Base-by-base conservation (phyloP, 2,113 vertebrate species). In the Alces alces region DNA sequence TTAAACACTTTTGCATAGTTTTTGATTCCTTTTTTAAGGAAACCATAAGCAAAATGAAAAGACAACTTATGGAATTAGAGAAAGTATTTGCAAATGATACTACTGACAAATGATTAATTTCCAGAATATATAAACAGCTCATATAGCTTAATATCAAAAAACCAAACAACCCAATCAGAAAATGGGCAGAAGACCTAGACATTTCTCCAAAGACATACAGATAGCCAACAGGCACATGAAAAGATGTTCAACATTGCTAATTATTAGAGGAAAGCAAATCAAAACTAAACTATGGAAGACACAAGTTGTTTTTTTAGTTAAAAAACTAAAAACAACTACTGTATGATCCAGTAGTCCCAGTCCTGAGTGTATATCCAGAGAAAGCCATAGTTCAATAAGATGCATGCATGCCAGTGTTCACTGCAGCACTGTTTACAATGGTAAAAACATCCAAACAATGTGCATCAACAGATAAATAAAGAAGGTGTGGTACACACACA, bases 371-470 rank as follows among this genome's bases (percentile, higher is more conserved):
- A 5, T 0, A 21, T 23, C 19, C n/a, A 70, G n/a, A 70, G 66
- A 23, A 39, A 23, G n/a, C 66, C n/a, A 0, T 1, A 10, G n/a
- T 5, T 39, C n/a, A 36, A 1, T 23, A 23, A 23, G n/a, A 39
- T 0, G 2, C 19, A 12, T 3, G n/a, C 66, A 3, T 3, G 10
- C n/a, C n/a, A 6, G n/a, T 3, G 19, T 23, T 36, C 66, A 12
- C n/a, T 2, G n/a, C 17, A 12, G 64, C 64, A 0, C n/a, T 23
- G 19, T 2, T 39, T 3, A 23, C n/a, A 1, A 1, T 2, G 1
- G 66, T 10, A 23, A 21, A 39, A 11, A 10, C 66, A 23, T 5
- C 3, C 9, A 3, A 2, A 1, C 19, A 12, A 2, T 4, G 76
- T 2, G 15, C 27, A 10, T 3, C 76, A 17, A 7, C 43, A 47